phyloP scores from a whole-genome alignment of 2,888 invertebrate species.

The Pharmacophagus antenor region DNA sequence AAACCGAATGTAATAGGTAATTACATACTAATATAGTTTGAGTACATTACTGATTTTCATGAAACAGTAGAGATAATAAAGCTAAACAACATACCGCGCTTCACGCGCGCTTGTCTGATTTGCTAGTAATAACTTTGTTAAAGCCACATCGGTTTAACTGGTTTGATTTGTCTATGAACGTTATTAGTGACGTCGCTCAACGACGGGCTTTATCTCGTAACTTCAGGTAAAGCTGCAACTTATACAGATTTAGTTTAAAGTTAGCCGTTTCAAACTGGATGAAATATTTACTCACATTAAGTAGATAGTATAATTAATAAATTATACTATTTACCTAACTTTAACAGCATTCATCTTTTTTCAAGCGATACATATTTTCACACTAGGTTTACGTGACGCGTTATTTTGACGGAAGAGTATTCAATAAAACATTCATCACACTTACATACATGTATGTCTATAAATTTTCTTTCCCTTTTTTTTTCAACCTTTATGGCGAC shows the following conservation, averaged over 20 bases:
- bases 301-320: background rate
- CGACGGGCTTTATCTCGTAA: slow-evolving; percentile 1
- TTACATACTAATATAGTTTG: background rate
- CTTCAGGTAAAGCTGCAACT: background rate
- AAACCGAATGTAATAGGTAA: no score
- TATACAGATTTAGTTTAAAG: background rate
- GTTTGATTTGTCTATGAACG: slow-evolving; percentile 11
- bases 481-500: no score
- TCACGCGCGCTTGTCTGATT: background rate
- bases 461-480: no score
- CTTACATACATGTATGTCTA: no score
- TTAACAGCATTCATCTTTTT: background rate
- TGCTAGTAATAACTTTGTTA: slow-evolving; percentile 14
- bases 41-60: background rate
- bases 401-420: no score
- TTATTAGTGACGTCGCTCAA: slow-evolving; percentile 7
- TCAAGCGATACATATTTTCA: no score
- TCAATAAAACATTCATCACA: no score
- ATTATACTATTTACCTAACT: background rate
- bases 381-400: no score
- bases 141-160: slow-evolving; percentile 1
- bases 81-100: background rate
- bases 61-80: background rate
- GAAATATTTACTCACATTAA: background rate
- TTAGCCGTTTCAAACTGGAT: background rate